These are phyloP conservation scores for Mus caroli DNA, from an alignment of 2,797 vertebrate genomes.

Conservation along the genomic window DNA sequence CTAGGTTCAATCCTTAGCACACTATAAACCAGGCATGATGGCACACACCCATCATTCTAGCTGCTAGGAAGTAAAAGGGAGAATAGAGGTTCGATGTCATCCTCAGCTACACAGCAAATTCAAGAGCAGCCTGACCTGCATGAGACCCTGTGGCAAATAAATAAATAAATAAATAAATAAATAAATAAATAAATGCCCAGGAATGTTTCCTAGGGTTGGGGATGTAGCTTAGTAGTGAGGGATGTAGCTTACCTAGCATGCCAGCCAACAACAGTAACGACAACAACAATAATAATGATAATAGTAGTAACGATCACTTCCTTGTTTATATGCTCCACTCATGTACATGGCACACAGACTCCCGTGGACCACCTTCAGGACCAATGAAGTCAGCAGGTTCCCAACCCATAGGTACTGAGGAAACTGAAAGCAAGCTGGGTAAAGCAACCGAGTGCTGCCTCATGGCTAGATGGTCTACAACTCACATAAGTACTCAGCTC, in stretches of 20 bases:
- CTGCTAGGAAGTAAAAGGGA: background rate
- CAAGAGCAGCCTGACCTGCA: background rate
- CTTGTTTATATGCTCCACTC: background rate
- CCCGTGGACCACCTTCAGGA: background rate
- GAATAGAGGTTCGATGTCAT: background rate
- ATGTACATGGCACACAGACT: background rate
- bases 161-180: background rate
- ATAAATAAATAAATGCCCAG: background rate
- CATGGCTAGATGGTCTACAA: background rate
- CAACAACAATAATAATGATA: background rate
- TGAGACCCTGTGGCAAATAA: background rate
- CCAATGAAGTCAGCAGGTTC: background rate
- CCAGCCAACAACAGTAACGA: background rate
- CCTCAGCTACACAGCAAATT: background rate
- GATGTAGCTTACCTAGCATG: background rate
- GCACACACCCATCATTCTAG: background rate
- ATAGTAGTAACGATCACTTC: background rate
- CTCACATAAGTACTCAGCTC: background rate
- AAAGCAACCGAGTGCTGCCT: constrained; percentile 5
- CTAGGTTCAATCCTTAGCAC: background rate
- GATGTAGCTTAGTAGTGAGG: background rate
- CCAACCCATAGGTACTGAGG: background rate
- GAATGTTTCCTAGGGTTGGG: background rate
- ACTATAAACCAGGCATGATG: no score
- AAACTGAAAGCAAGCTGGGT: background rate